Evolutionary conservation across 2,797 vertebrate species (phyloP).

Genomic region (Lagocephalus sceleratus): DNA sequence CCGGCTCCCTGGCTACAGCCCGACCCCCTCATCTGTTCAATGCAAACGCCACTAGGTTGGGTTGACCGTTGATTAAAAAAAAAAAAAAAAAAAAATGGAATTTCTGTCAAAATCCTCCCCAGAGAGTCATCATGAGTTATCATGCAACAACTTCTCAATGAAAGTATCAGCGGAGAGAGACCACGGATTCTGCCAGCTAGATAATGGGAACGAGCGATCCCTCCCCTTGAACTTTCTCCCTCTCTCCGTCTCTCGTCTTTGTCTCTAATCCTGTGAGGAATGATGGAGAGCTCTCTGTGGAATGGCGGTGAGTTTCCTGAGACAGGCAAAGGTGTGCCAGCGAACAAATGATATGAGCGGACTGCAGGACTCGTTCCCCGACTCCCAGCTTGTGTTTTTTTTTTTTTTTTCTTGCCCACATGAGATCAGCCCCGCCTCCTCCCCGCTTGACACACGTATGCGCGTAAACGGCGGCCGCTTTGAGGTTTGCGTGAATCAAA

Average conservation of each 20-base stretch:
- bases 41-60: conserved; percentile 75
- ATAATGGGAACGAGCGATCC: conserved; percentile 38
- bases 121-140: conserved; percentile 35
- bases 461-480: conserved; percentile 29
- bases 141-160: conserved; percentile 5
- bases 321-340: conserved; percentile 82
- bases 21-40: conserved; percentile 51
- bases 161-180: conserved; percentile 36
- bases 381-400: conserved; percentile 54
- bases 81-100: conserved; percentile 28
- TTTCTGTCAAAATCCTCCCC: conserved; percentile 51
- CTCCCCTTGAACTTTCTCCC: conserved; percentile 26
- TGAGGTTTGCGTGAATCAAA: conserved; percentile 10
- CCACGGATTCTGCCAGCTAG: conserved; percentile 25
- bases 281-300: conserved; percentile 65
- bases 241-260: conserved; percentile 33
- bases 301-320: conserved; percentile 76
- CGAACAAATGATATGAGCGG: conserved; percentile 78
- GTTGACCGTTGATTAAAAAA: conserved; percentile 66
- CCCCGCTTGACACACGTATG: background rate
- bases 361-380: conserved; percentile 70
- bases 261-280: conserved; percentile 69
- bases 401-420: conserved; percentile 43
- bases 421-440: background rate
- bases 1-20: conserved; percentile 48